These are phyloP conservation scores for Asteroscopus sphinx DNA, from an alignment of 2,888 invertebrate genomes.

Conservation along the genomic window DNA sequence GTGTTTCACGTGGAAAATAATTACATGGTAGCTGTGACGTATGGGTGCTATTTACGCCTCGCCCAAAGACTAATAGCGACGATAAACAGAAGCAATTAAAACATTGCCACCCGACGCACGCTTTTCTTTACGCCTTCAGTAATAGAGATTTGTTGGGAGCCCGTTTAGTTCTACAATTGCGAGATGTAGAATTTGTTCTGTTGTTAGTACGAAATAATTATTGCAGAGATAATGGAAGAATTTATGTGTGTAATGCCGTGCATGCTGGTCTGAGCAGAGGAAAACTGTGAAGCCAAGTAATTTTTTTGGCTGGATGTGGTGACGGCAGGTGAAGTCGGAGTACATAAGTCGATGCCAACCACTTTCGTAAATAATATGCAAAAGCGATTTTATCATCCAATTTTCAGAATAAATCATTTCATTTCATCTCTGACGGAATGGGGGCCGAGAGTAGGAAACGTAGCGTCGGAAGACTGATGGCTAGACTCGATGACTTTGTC, in stretches of 20 bases:
- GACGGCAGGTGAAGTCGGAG: no score
- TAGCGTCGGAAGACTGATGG: no score
- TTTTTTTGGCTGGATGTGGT: background rate
- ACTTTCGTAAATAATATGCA: no score
- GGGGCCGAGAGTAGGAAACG: no score
- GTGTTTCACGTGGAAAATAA: constrained; percentile 86
- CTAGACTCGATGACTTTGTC: no score
- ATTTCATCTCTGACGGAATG: no score
- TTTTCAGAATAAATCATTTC: no score
- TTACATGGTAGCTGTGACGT: constrained; percentile 87
- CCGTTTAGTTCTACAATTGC: constrained; percentile 62
- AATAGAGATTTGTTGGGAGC: constrained; percentile 83
- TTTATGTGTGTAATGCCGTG: constrained; percentile 21
- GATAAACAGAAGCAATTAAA: constrained; percentile 89
- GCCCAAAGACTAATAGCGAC: constrained; percentile 85
- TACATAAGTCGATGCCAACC: no score
- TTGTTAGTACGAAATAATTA: constrained; percentile 44
- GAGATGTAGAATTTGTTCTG: constrained; percentile 56
- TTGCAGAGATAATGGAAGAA: constrained; percentile 29
- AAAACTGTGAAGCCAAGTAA: background rate
- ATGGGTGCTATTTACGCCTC: constrained; percentile 86
- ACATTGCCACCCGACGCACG: constrained; percentile 88
- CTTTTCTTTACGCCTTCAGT: constrained; percentile 84
- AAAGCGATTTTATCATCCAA: no score
- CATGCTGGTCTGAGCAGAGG: constrained; percentile 20